Percentiles rank a stretch among this genome's conserved stretches.
Conservation (phyloP, 2,797 vertebrate species). For the Masticophis lateralis region DNA sequence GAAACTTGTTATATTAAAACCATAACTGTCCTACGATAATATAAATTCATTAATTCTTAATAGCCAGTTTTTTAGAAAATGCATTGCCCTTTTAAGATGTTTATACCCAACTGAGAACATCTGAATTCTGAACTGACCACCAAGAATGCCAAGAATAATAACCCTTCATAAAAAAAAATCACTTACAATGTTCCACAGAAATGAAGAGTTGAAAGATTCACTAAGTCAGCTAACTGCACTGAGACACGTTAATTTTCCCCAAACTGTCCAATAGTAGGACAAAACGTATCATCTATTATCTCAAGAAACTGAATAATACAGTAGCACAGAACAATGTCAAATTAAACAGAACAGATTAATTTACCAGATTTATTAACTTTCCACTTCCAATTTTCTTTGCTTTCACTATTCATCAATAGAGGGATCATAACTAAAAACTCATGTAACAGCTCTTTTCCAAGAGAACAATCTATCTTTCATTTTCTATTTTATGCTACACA, state of each 20-base stretch:
- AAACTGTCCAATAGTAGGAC: background rate
- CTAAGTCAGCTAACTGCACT: background rate
- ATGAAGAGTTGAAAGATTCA: background rate
- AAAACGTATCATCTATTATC: background rate
- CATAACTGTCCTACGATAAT: background rate
- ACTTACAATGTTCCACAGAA: background rate
- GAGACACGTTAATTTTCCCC: background rate
- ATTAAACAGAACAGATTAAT: constrained; percentile 4
- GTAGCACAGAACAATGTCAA: background rate
- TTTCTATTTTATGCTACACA: background rate
- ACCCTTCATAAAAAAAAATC: background rate
- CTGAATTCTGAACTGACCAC: background rate
- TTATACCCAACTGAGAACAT: background rate
- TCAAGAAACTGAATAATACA: background rate
- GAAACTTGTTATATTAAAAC: background rate
- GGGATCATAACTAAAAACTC: background rate
- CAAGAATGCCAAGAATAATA: background rate
- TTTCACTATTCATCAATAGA: background rate
- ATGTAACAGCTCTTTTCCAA: background rate
- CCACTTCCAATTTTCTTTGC: background rate
- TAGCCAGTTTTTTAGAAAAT: background rate
- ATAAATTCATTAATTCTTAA: background rate
- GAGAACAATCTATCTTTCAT: background rate
- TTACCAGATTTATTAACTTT: background rate
- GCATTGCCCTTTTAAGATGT: background rate